A percentile compares a stretch with the other conserved stretches of the same genome.
Conservation (phyloP, 2,888 invertebrate genomes). For the Tipula helvola region DNA sequence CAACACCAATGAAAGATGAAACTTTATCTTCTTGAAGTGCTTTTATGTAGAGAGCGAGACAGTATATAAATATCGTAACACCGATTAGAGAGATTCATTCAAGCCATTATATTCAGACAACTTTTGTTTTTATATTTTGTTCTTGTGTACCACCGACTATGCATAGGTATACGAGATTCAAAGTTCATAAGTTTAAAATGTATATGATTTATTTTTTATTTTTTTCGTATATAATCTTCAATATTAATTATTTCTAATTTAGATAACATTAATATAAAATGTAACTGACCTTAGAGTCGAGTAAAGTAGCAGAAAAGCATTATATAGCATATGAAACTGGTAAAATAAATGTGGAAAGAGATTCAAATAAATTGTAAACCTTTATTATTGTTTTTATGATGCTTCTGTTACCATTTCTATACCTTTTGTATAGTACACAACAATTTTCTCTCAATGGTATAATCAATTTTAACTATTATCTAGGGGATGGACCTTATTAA, state of each 20-base stretch:
- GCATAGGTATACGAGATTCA: neutral
- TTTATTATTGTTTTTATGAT: neutral
- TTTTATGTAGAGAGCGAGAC: neutral
- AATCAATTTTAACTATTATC: neutral
- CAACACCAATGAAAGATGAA: neutral
- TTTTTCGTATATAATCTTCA: neutral
- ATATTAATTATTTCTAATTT: neutral
- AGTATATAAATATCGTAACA: neutral
- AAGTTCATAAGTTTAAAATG: neutral
- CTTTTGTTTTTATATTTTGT: neutral
- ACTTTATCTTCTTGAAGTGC: neutral
- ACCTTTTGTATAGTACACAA: neutral
- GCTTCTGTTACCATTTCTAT: neutral
- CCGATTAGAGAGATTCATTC: neutral
- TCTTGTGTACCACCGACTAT: neutral
- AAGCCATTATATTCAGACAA: neutral
- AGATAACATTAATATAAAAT: neutral
- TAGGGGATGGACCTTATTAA: neutral
- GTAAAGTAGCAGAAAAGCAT: neutral
- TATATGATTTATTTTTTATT: neutral
- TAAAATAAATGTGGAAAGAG: neutral
- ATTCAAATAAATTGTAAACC: neutral
- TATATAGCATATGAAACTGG: neutral
- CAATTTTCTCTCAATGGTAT: neutral
- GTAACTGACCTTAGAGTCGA: conserved; percentile 4